Evolutionary conservation across 2,888 invertebrate species (phyloP).

Genomic region (Cheilosia grossa): DNA sequence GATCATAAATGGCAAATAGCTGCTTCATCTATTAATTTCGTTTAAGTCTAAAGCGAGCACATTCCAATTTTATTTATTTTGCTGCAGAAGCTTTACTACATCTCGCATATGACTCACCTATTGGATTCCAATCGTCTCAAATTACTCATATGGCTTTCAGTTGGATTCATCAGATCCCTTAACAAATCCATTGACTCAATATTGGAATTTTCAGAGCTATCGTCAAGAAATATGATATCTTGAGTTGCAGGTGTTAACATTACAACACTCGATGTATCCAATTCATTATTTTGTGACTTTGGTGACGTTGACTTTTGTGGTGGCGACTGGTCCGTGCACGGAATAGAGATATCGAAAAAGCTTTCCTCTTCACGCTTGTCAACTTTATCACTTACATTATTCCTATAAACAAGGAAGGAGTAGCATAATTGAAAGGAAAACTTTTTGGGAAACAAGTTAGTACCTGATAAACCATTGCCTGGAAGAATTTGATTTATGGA

Average conservation of each 20-base stretch:
- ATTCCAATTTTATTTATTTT: too few relatives aligned
- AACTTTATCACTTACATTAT: slow-evolving; percentile 22
- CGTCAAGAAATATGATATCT: slow-evolving; percentile 81
- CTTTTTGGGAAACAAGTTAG: not conserved
- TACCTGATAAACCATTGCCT: slow-evolving; percentile 78
- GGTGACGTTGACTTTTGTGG: not conserved
- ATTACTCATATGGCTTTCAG: slow-evolving; percentile 69
- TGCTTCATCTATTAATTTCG: too few relatives aligned
- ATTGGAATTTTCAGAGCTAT: slow-evolving; percentile 75
- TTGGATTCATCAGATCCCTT: slow-evolving; percentile 73
- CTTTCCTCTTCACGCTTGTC: slow-evolving; percentile 1
- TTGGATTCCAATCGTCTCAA: slow-evolving; percentile 77
- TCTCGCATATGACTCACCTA: slow-evolving; percentile 19
- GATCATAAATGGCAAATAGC: too few relatives aligned
- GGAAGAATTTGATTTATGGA: slow-evolving; percentile 75
- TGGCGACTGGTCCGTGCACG: not conserved
- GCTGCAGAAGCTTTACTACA: too few relatives aligned
- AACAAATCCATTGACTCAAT: slow-evolving; percentile 79
- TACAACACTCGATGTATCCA: slow-evolving; percentile 77
- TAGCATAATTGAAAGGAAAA: slow-evolving; percentile 64
- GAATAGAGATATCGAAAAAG: slow-evolving; percentile 10
- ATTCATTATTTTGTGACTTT: not conserved
- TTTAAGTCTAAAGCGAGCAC: too few relatives aligned
- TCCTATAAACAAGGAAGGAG: slow-evolving; percentile 49
- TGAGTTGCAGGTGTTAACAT: slow-evolving; percentile 80